Percentiles rank a stretch among this genome's conserved stretches.
Conservation (phyloP, 30 jellyfish, hydroid and myxozoan species). For the Rhopilema esculentum region DNA sequence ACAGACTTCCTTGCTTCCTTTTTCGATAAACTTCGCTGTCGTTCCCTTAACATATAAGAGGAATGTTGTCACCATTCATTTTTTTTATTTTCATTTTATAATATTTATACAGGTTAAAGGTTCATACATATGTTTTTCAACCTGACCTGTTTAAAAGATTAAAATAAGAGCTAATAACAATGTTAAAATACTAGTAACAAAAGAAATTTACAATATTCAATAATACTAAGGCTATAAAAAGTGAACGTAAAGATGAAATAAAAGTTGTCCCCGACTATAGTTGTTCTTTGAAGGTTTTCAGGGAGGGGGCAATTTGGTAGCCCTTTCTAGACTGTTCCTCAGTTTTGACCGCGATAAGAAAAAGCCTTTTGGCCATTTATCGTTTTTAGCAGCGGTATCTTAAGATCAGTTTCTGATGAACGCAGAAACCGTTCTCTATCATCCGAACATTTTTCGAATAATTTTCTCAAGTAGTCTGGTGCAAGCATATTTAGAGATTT, state of each 20-base stretch:
- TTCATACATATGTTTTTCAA: background rate
- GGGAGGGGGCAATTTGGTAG: background rate
- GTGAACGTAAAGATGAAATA: background rate
- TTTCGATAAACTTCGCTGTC: constrained; percentile 15
- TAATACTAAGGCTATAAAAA: background rate
- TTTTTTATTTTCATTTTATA: background rate
- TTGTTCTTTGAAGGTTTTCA: background rate
- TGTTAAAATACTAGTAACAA: background rate
- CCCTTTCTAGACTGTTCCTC: no score
- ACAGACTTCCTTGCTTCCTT: background rate
- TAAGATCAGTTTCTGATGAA: no score
- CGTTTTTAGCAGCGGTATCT: no score
- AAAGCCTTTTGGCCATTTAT: no score
- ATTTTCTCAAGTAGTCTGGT: no score
- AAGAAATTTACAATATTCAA: background rate
- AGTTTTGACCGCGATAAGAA: no score
- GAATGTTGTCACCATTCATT: background rate
- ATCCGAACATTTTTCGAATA: no score
- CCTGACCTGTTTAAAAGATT: background rate
- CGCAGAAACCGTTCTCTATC: no score
- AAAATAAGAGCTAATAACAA: background rate
- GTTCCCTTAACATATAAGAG: background rate
- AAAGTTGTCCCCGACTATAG: background rate
- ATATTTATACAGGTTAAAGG: background rate
- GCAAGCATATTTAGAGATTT: no score